phyloP scores from a whole-genome alignment of 2,113 vertebrate genomes.

The Pholis gunnellus region DNA sequence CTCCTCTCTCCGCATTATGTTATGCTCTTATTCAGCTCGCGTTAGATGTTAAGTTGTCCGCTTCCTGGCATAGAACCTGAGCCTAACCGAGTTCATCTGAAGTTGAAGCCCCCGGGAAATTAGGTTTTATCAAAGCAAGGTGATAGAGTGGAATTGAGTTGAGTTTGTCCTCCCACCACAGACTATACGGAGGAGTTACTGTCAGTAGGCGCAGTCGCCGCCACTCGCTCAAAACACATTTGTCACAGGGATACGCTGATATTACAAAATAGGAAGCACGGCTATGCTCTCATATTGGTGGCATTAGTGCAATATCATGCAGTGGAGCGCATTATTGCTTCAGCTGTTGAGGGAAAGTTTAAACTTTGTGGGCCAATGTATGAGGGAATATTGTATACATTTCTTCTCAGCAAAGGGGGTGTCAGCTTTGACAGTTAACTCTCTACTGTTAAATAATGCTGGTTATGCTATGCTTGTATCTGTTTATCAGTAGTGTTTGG shows the following conservation, averaged over 20 bases:
- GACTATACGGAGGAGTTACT: conserved; percentile 33
- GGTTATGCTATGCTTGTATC: conserved; percentile 1
- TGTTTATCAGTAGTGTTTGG: conserved; percentile 36
- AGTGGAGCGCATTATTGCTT: conserved; percentile 27
- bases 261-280: conserved; percentile 44
- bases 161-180: conserved; percentile 59
- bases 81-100: conserved; percentile 63
- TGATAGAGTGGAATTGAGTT: conserved; percentile 66
- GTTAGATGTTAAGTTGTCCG: conserved; percentile 63
- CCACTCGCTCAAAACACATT: conserved; percentile 48
- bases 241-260: conserved; percentile 53
- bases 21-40: conserved; percentile 44
- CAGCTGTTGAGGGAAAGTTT: conserved; percentile 35
- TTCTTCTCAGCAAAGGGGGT: conserved; percentile 1
- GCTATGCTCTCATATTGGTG: conserved; percentile 43
- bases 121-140: conserved; percentile 74
- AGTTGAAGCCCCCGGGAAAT: conserved; percentile 77
- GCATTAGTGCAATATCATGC: conserved; percentile 28
- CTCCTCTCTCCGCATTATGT: conserved; percentile 43
- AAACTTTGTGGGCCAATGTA: conserved; percentile 18
- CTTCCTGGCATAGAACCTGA: conserved; percentile 61
- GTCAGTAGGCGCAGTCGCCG: conserved; percentile 36
- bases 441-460: conserved; percentile 9
- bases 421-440: conserved; percentile 42
- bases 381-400: conserved; percentile 18